Evolutionary conservation across 2,797 vertebrate genomes (phyloP).

Genomic region (Kryptopterus vitreolus): DNA sequence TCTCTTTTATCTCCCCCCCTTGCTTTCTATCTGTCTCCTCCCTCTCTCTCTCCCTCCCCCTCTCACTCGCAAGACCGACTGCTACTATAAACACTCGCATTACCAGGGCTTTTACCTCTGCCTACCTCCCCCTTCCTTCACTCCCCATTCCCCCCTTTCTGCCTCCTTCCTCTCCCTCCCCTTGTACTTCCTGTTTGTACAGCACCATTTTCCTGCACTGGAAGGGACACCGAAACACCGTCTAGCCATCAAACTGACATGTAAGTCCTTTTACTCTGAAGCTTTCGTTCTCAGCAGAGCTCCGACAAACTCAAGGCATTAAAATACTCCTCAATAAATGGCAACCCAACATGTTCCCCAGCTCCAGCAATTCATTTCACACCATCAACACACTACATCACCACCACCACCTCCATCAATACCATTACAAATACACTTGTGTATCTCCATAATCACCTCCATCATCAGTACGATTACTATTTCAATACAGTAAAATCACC

Average conservation of each 20-base stretch:
- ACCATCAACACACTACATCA: neutral
- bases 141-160: no score
- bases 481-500: no score
- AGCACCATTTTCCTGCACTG: neutral
- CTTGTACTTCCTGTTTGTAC: slow-evolving; percentile 34
- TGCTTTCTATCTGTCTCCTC: neutral
- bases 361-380: no score
- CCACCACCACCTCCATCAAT: no score
- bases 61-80: neutral
- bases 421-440: no score
- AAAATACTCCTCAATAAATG: neutral
- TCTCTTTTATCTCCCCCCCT: slow-evolving; percentile 9
- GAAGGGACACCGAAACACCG: neutral
- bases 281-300: neutral
- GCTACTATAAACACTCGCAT: no score
- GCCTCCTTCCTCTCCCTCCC: neutral
- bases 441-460: no score
- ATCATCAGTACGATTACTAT: no score
- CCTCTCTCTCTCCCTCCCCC: neutral
- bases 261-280: neutral
- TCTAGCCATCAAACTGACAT: neutral
- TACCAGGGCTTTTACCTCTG: no score
- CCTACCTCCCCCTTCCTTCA: neutral
- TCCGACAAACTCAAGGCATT: no score
- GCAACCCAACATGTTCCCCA: neutral